These are phyloP conservation scores for Anguilla japonica DNA, from an alignment of 2,113 vertebrate genomes.

Conservation along the genomic window DNA sequence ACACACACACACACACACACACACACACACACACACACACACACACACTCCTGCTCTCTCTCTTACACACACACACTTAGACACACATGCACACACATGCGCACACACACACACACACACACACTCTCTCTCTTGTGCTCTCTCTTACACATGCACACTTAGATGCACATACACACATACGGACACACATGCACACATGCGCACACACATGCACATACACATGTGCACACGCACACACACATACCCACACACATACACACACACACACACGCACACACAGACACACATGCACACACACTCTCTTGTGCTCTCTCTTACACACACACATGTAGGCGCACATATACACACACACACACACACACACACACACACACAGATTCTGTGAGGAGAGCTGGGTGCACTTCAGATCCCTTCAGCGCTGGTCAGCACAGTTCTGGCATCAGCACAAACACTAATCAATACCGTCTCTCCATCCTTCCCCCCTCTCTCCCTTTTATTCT, in stretches of 20 bases:
- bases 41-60: neutral
- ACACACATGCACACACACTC: no score
- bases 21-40: neutral
- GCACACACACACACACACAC: no score
- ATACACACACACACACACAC: no score
- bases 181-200: neutral
- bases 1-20: no score
- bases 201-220: neutral
- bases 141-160: no score
- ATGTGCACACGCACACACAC: neutral
- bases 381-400: neutral
- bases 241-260: neutral
- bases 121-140: no score
- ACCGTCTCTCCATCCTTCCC: neutral
- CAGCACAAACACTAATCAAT: slow-evolving; percentile 9
- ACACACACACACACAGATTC: neutral
- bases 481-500: neutral
- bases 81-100: no score
- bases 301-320: no score
- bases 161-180: no score
- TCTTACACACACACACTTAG: no score
- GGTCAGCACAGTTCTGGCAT: neutral
- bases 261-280: no score
- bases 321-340: no score
- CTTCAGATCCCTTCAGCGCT: neutral